These are phyloP conservation scores for Odontomachus brunneus DNA, from an alignment of 1,140 invertebrate genomes.

Conservation along the genomic window DNA sequence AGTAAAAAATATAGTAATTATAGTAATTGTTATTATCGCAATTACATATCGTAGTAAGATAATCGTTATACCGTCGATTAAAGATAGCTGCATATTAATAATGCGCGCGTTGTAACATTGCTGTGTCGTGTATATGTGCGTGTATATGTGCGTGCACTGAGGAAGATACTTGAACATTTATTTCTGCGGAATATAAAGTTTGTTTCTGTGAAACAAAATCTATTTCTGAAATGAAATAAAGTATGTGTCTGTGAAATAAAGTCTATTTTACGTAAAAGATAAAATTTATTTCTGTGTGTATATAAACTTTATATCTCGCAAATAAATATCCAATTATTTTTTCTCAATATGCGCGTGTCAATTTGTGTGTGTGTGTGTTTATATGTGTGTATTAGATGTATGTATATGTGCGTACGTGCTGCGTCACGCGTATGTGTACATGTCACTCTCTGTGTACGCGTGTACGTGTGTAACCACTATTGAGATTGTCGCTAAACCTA, in stretches of 20 bases:
- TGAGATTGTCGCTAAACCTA: slow-evolving; percentile 61
- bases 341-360: too few relatives aligned
- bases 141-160: too few relatives aligned
- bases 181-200: too few relatives aligned
- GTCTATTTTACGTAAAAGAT: too few relatives aligned
- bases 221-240: too few relatives aligned
- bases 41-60: slow-evolving; percentile 36
- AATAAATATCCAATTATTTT: too few relatives aligned
- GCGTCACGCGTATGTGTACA: neutral
- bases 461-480: slow-evolving; percentile 31
- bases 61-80: slow-evolving; percentile 39
- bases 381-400: neutral
- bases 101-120: slow-evolving; percentile 28
- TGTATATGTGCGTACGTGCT: neutral
- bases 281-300: too few relatives aligned
- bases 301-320: too few relatives aligned
- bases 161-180: too few relatives aligned
- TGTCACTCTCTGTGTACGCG: neutral
- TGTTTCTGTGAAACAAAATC: too few relatives aligned
- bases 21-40: slow-evolving; percentile 57
- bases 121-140: slow-evolving; percentile 8
- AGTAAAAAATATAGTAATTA: slow-evolving; percentile 85
- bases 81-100: slow-evolving; percentile 55
- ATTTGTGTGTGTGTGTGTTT: too few relatives aligned
- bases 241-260: too few relatives aligned